Conservation (phyloP, 2,888 invertebrate genomes). For the Galerucella nymphaeae region DNA sequence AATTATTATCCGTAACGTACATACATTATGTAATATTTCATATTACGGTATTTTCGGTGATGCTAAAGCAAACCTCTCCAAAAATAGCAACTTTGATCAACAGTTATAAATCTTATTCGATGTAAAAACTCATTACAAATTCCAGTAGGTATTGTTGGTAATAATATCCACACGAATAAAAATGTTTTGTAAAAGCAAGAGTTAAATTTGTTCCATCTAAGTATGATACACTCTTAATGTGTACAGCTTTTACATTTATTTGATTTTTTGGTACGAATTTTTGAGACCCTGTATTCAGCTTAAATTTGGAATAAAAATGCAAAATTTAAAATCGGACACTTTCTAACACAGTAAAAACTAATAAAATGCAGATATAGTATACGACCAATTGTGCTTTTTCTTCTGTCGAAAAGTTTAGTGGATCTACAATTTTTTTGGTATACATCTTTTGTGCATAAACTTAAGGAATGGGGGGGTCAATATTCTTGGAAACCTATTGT, state of each 20-base stretch:
- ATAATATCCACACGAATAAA: conserved; percentile 5
- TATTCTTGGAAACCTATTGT: conserved; percentile 31
- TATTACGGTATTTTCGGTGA: conserved; percentile 20
- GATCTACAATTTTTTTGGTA: conserved; percentile 15
- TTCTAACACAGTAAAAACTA: background rate
- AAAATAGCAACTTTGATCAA: conserved; percentile 23
- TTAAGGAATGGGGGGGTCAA: conserved; percentile 27
- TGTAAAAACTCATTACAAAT: conserved; percentile 21
- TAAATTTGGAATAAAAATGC: too few species aligned
- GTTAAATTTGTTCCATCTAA: background rate
- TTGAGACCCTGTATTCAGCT: too few species aligned
- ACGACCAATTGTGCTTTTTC: conserved; percentile 10
- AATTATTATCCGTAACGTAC: conserved; percentile 24
- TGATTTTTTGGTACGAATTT: too few species aligned
- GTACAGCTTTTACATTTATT: too few species aligned
- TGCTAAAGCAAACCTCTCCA: conserved; percentile 13
- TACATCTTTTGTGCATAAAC: conserved; percentile 11
- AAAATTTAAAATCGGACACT: background rate
- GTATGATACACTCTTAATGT: too few species aligned
- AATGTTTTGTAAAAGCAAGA: conserved; percentile 18
- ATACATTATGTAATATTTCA: conserved; percentile 17
- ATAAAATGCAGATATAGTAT: conserved; percentile 9
- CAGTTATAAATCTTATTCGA: conserved; percentile 25
- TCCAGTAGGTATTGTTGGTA: conserved; percentile 14
- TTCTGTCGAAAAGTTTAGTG: conserved; percentile 7